Evolutionary conservation across 1,140 invertebrate species (phyloP).

Genomic region (Eueides isabella): DNA sequence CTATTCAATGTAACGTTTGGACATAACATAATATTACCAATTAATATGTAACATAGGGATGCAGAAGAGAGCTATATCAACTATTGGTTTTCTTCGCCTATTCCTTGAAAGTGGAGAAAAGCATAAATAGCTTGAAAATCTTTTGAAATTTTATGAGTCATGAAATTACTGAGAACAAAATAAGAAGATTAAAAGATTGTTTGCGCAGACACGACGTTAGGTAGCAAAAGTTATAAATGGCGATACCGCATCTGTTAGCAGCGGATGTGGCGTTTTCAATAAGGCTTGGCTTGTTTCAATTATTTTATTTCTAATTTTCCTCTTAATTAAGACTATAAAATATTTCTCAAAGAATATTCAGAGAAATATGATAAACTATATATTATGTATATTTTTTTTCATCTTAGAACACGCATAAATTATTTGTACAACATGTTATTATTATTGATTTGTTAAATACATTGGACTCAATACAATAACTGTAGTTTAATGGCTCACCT

Average conservation of each 20-base stretch:
- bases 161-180: background rate
- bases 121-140: background rate
- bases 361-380: too few species aligned
- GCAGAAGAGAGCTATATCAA: too few species aligned
- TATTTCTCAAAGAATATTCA: background rate
- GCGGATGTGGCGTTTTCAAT: background rate
- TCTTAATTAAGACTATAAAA: background rate
- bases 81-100: too few species aligned
- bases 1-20: too few species aligned
- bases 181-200: background rate
- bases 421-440: background rate
- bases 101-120: too few species aligned
- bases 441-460: background rate
- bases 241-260: background rate
- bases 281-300: background rate
- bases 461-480: slow-evolving; percentile 1
- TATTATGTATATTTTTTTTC: too few species aligned
- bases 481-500: slow-evolving; percentile 26
- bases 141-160: background rate
- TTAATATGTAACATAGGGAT: too few species aligned
- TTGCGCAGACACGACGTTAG: background rate
- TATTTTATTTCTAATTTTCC: background rate
- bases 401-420: too few species aligned
- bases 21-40: too few species aligned
- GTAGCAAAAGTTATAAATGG: background rate